Percentiles rank a stretch among this genome's conserved stretches.
These are phyloP conservation scores for Grammatotria lemairii DNA, from an alignment of 2,113 vertebrate genomes.

Conservation along the genomic window DNA sequence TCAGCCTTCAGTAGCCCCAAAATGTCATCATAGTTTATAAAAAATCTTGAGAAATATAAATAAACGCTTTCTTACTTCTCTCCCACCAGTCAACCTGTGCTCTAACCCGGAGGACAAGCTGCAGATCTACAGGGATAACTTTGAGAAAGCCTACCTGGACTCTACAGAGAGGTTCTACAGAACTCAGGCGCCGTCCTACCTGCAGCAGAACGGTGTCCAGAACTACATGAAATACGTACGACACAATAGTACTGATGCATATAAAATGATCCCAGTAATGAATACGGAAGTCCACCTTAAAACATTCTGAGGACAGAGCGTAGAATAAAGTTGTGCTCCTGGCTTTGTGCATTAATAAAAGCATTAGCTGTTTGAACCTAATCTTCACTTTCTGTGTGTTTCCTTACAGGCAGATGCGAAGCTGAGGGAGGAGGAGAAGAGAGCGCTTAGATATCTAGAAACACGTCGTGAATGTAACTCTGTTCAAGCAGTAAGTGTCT, in stretches of 20 bases:
- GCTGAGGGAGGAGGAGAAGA: constrained; percentile 95
- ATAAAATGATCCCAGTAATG: neutral
- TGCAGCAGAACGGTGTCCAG: constrained; percentile 96
- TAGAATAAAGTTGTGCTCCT: neutral
- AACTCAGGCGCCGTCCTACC: constrained; percentile 93
- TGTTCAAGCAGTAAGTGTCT: constrained; percentile 89
- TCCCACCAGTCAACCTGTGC: constrained; percentile 85
- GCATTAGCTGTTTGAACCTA: neutral
- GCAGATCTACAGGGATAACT: constrained; percentile 98
- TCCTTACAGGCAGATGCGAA: constrained; percentile 86
- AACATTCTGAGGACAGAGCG: neutral
- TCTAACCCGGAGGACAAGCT: constrained; percentile 97
- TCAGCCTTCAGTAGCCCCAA: neutral
- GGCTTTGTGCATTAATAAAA: neutral
- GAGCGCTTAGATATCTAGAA: constrained; percentile 93
- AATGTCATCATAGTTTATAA: neutral
- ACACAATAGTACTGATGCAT: neutral
- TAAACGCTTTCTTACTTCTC: neutral
- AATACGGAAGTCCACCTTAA: neutral
- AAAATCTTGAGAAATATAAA: neutral
- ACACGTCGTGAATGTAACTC: constrained; percentile 96
- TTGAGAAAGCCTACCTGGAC: constrained; percentile 97
- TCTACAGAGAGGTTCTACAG: constrained; percentile 98
- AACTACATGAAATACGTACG: constrained; percentile 99
- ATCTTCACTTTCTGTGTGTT: neutral